Conservation (phyloP, 2,113 vertebrate species). For the Dromaius novaehollandiae region DNA sequence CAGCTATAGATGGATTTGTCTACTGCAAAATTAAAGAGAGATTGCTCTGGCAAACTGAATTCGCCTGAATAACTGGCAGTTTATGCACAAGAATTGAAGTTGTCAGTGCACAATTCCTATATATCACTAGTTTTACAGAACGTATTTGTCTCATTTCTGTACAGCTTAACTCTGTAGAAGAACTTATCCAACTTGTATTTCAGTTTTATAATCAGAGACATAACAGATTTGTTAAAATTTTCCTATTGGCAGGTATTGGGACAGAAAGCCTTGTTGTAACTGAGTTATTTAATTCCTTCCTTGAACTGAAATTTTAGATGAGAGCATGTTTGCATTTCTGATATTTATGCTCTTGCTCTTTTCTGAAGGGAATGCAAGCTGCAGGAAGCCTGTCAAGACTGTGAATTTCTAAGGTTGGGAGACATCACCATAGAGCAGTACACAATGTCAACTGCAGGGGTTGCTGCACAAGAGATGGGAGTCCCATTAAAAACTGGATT, state of each 20-base stretch:
- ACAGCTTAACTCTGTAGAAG: neutral
- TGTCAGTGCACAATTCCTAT: neutral
- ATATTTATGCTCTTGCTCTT: neutral
- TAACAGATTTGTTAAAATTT: neutral
- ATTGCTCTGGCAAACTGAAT: neutral
- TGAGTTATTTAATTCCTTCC: neutral
- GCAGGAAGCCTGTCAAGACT: constrained; percentile 20
- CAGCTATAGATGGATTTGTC: neutral
- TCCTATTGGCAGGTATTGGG: neutral
- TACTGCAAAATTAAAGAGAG: neutral
- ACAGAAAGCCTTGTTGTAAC: neutral
- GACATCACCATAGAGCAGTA: neutral
- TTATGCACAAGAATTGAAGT: neutral
- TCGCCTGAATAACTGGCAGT: neutral
- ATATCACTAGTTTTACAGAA: neutral
- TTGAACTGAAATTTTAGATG: neutral
- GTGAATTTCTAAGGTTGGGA: constrained; percentile 8
- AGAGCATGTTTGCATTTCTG: neutral
- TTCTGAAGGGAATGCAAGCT: constrained; percentile 71
- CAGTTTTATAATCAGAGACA: neutral
- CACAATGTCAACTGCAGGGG: constrained; percentile 92
- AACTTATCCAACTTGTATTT: neutral
- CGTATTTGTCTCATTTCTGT: neutral
- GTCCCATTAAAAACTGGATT: constrained; percentile 86
- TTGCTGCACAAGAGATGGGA: constrained; percentile 91